Base-by-base conservation (phyloP, 30 jellyfish, hydroid and myxozoan species). In the Catostylus mosaicus region DNA sequence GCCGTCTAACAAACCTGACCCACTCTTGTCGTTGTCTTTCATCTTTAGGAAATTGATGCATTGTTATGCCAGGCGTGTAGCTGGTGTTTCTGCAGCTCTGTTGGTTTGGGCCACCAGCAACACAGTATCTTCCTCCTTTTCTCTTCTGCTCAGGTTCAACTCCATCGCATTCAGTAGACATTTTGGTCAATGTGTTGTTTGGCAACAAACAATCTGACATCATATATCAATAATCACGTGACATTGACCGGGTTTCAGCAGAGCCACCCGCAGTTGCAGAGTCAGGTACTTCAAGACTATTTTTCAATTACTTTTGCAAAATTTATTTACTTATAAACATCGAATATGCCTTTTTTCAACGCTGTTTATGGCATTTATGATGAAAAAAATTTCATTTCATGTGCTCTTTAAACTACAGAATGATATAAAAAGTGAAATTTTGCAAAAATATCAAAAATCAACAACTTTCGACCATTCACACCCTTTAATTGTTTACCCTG, bases 51-150 rank as follows among this genome's bases (percentile, higher is more conserved):
- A 70, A 35, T 70, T 70, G 65, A 24, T 70, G 67, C n/a, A 70
- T 70, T 0, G 82, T 30, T 1, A 0, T 70, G 40, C 82, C 82
- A 24, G 40, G 67, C 5, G 67, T 70, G 82, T 38, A 31, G 36
- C 46, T 57, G n/a, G 33, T 59, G 45, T 70, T 70, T 14, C 19
- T 23, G 46, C 67, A 70, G 46, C 82, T 37, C 43, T 20, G 65
- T 37, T 59, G 29, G 46, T 70, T 70, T 70, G 82, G 40, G 46
- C 45, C 35, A 70, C 82, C 82, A 1, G 82, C 82, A n/a, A 70
- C 82, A 45, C 82, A 70, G 82, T 70, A 43, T 31, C 46, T 37
- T 8, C 83, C 67, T 20, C 67, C 67, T 10, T 29, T 1, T 32
- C 43, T 37, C 26, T 66, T 27, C 19, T 5, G 34, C 30, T 12